These are phyloP conservation scores for Salvelinus fontinalis DNA, from an alignment of 2,113 vertebrate genomes.

Conservation along the genomic window DNA sequence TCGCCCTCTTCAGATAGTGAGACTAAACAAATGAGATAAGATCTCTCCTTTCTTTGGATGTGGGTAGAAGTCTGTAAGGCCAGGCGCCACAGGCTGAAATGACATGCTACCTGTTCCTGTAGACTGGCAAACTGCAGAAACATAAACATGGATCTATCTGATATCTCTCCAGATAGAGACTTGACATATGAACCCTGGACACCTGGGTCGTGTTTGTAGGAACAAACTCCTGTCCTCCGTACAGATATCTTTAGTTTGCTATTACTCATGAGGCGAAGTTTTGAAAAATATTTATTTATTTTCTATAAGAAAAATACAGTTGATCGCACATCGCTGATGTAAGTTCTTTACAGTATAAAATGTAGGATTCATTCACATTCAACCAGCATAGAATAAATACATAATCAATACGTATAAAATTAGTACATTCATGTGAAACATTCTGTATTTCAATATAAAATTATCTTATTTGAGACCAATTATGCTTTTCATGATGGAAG, in stretches of 20 bases:
- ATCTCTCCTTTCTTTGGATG: background rate
- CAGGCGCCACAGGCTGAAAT: background rate
- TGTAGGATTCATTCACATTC: background rate
- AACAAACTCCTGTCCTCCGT: background rate
- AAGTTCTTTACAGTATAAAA: background rate
- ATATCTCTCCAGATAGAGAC: too few species aligned
- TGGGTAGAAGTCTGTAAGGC: background rate
- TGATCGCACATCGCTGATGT: background rate
- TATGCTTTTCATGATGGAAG: background rate
- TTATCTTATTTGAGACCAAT: background rate
- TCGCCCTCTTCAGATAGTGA: background rate
- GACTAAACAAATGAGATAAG: background rate
- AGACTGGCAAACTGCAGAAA: too few species aligned
- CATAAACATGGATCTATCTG: too few species aligned
- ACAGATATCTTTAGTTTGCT: background rate
- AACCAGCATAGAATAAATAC: background rate
- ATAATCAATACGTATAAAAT: background rate
- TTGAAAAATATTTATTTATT: background rate
- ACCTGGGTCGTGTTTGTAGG: too few species aligned
- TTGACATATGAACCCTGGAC: background rate
- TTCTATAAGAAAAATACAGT: background rate
- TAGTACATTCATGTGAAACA: background rate
- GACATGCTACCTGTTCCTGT: background rate
- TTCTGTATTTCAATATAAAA: background rate
- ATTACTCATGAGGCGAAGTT: background rate